These are phyloP conservation scores for Nylanderia fulva DNA, from an alignment of 1,140 invertebrate genomes.

Conservation along the genomic window DNA sequence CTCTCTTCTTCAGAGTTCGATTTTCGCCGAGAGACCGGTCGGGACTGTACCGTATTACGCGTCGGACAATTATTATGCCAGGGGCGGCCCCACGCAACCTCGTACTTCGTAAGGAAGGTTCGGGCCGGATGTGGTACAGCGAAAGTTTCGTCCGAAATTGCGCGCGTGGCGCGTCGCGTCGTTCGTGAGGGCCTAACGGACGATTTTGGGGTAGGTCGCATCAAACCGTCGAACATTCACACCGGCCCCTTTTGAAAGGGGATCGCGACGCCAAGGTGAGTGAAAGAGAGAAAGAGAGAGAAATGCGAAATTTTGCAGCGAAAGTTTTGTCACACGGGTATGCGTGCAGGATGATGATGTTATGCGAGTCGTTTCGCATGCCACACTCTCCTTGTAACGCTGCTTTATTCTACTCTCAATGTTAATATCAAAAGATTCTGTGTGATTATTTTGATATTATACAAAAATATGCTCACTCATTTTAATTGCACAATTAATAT, in stretches of 20 bases:
- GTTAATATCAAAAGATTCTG: slow-evolving; percentile 32
- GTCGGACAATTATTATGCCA: slow-evolving; percentile 78
- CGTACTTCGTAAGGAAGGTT: slow-evolving; percentile 83
- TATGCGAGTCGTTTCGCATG: slow-evolving; percentile 48
- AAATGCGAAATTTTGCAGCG: slow-evolving; percentile 59
- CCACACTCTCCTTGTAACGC: slow-evolving; percentile 26
- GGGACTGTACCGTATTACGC: slow-evolving; percentile 74
- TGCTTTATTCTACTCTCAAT: background rate
- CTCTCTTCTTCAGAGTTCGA: background rate
- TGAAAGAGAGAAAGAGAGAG: slow-evolving; percentile 30
- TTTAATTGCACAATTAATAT: background rate
- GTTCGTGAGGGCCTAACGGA: slow-evolving; percentile 76
- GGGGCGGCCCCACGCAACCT: slow-evolving; percentile 72
- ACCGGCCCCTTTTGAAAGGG: slow-evolving; percentile 12
- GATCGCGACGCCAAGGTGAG: background rate
- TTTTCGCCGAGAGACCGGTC: slow-evolving; percentile 41
- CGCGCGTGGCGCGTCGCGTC: slow-evolving; percentile 23
- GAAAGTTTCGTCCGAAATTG: slow-evolving; percentile 80
- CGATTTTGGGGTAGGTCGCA: slow-evolving; percentile 84
- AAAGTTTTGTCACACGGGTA: slow-evolving; percentile 71
- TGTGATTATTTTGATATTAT: background rate
- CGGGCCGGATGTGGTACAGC: slow-evolving; percentile 77
- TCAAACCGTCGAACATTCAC: slow-evolving; percentile 28
- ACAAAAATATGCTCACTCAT: background rate
- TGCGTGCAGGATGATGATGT: slow-evolving; percentile 59